Base-by-base conservation (phyloP, 2,797 vertebrate genomes). In the Meda fulgida region DNA sequence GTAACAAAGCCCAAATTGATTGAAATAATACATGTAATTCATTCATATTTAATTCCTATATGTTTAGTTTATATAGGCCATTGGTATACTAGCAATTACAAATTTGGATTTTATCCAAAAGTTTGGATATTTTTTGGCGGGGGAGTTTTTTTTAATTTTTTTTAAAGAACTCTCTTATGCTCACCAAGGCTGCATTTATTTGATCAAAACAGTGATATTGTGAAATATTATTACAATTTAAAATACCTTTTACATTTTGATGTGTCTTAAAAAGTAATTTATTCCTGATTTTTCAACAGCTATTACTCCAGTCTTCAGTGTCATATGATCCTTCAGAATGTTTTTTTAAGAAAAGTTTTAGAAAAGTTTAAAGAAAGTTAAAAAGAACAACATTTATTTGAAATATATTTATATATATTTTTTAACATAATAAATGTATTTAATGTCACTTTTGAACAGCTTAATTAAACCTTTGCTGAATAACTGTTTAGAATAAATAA, bases 401-500 rank as follows among this genome's bases (percentile, higher is more conserved):
- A 73, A 46, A 46, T 48, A 4, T 10, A 51, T 11, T 9, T 23
- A 1, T 48, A n/a, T n/a, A n/a, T n/a, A n/a, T n/a, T n/a, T 26
- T 29, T 13, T 2, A 71, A 16, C 23, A 18, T 72, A 10, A 40
- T 11, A 18, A 9, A 51, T 18, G 14, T 48, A 48, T 51, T 51
- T 19, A 13, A 29, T 36, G 19, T 6, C 51, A 36, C 31, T 26
- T 77, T 19, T 58, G 23, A 58, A 38, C 23, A 77, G n/a, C 7
- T 66, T 66, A 34, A 66, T 34, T 19, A 26, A 29, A 29, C 11
- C 2, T 6, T 63, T 78, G 19, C 34, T 31, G 48, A 77, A 77
- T 55, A 77, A n/a, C 7, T 78, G 26, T 69, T 69, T n/a, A 43
- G 66, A 46, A 23, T 34, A 31, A 84, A 46, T 60, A 18, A 69